A percentile compares a stretch with the other conserved stretches of the same genome.
These are phyloP conservation scores for Sarcophaga rosellei DNA, from an alignment of 2,888 invertebrate genomes.

Conservation along the genomic window DNA sequence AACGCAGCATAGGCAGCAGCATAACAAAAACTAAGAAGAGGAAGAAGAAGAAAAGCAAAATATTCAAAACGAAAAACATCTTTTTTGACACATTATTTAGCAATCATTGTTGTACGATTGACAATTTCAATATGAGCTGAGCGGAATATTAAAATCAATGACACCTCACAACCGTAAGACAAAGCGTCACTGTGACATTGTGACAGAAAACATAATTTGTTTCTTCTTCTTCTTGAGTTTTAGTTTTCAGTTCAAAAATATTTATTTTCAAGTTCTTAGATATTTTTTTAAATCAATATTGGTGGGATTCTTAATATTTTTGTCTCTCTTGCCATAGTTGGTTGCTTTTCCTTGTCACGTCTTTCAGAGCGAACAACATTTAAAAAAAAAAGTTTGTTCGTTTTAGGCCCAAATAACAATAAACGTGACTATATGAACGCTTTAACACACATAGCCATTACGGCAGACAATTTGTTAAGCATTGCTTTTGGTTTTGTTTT, in stretches of 20 bases:
- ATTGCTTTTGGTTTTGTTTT: neutral
- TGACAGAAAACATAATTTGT: neutral
- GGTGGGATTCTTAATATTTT: neutral
- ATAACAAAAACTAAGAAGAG: neutral
- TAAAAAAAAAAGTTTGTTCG: slow-evolving; percentile 38
- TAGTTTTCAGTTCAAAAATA: slow-evolving; percentile 20
- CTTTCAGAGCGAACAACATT: slow-evolving; percentile 48
- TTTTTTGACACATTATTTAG: slow-evolving; percentile 71
- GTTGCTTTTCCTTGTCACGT: slow-evolving; percentile 61
- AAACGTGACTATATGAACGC: slow-evolving; percentile 61
- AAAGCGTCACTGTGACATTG: neutral
- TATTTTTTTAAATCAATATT: neutral
- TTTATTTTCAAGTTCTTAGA: slow-evolving; percentile 6
- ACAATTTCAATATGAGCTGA: slow-evolving; percentile 62
- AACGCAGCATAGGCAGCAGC: neutral
- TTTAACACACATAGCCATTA: neutral
- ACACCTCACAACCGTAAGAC: slow-evolving; percentile 23
- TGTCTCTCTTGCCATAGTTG: slow-evolving; percentile 10
- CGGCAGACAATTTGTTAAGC: neutral
- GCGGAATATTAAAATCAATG: slow-evolving; percentile 58
- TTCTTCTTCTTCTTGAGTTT: neutral
- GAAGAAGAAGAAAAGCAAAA: slow-evolving; percentile 36
- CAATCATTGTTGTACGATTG: slow-evolving; percentile 69
- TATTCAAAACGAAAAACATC: slow-evolving; percentile 69
- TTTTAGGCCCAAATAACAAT: slow-evolving; percentile 61